Conservation (phyloP, 2,888 invertebrate species). For the Electrophaes corylata region DNA sequence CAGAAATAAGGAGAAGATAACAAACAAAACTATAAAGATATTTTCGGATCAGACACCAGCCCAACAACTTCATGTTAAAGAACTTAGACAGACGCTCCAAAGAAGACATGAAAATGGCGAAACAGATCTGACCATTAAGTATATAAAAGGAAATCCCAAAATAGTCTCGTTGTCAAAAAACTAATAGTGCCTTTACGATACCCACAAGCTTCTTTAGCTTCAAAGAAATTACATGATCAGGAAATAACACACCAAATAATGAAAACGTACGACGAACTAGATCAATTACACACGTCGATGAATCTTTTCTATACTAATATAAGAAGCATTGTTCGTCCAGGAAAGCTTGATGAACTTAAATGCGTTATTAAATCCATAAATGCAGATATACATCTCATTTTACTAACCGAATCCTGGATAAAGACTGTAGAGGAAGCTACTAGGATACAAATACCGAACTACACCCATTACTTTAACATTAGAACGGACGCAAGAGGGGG, state of each 20-base stretch:
- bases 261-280: neutral
- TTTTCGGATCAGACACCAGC: constrained; percentile 5
- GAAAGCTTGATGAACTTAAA: constrained; percentile 7
- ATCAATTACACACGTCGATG: neutral
- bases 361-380: constrained; percentile 4
- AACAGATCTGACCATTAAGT: constrained; percentile 1
- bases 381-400: neutral
- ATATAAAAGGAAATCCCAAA: constrained; percentile 3
- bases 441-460: neutral
- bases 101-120: constrained; percentile 1
- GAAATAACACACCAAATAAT: neutral
- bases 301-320: constrained; percentile 3
- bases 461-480: constrained; percentile 2
- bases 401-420: constrained; percentile 3
- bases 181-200: neutral
- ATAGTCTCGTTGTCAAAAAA: constrained; percentile 2
- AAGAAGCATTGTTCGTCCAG: neutral
- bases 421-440: constrained; percentile 1
- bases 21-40: neutral
- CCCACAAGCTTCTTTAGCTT: neutral
- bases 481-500: constrained; percentile 1
- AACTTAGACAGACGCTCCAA: neutral
- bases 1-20: neutral
- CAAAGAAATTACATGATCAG: neutral
- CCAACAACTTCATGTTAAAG: constrained; percentile 4